phyloP scores from a whole-genome alignment of 2,113 vertebrate species.

The Casuarius casuarius region DNA sequence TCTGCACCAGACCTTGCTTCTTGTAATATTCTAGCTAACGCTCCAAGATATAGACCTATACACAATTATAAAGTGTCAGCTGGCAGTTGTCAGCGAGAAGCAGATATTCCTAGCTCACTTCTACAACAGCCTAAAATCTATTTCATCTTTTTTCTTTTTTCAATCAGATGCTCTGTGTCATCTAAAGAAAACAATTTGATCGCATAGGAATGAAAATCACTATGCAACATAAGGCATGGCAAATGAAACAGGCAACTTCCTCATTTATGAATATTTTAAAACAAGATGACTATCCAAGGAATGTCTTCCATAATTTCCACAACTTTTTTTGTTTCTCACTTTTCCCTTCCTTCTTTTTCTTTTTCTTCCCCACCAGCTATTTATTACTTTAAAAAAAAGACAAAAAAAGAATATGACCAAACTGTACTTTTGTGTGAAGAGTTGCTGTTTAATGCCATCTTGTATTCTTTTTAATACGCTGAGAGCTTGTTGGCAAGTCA shows the following conservation, averaged over 20 bases:
- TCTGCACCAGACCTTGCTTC: neutral
- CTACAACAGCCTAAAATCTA: neutral
- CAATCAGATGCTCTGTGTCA: conserved; percentile 11
- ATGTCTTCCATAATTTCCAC: neutral
- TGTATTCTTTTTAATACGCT: neutral
- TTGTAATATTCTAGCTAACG: neutral
- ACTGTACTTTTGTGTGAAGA: neutral
- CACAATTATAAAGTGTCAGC: neutral
- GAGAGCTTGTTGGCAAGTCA: neutral
- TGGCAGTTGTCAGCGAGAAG: neutral
- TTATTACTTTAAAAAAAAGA: neutral
- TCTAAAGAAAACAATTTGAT: conserved; percentile 22
- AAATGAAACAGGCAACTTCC: conserved; percentile 10
- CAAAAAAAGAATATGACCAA: neutral
- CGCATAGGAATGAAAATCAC: neutral
- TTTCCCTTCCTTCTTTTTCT: neutral
- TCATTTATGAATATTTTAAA: conserved; percentile 35
- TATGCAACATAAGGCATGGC: neutral
- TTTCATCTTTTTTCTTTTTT: neutral
- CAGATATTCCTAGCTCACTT: neutral
- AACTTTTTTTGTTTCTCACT: neutral
- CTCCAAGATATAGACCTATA: neutral
- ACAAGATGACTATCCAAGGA: neutral
- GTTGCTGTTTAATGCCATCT: neutral
- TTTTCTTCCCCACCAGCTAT: neutral